Conservation (phyloP, 2,113 vertebrate species). For the Melanostigma gelatinosum region DNA sequence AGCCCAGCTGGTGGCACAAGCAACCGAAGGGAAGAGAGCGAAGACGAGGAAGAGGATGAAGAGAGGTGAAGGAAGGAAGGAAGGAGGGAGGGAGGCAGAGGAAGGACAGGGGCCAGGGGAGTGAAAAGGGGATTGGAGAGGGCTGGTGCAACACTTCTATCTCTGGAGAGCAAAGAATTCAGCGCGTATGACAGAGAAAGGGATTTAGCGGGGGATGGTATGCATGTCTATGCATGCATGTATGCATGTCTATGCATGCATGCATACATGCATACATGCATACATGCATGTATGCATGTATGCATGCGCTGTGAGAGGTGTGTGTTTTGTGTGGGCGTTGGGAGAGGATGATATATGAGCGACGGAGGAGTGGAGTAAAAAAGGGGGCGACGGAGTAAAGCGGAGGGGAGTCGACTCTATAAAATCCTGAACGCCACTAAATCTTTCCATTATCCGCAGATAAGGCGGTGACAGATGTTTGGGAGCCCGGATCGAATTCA, state of each 20-base stretch:
- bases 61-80: background rate
- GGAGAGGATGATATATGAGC: constrained; percentile 37
- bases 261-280: no score
- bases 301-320: constrained; percentile 1
- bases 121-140: background rate
- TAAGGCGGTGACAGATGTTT: constrained; percentile 69
- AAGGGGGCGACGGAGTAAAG: constrained; percentile 22
- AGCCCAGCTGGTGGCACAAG: constrained; percentile 62
- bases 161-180: constrained; percentile 37
- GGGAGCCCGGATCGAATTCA: constrained; percentile 52
- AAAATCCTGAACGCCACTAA: constrained; percentile 60
- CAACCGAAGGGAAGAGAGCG: constrained; percentile 38
- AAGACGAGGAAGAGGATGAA: constrained; percentile 42
- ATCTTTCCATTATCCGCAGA: constrained; percentile 69
- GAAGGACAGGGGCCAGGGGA: constrained; percentile 30
- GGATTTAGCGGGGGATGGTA: constrained; percentile 37
- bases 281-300: constrained; percentile 22
- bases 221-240: constrained; percentile 35
- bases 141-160: constrained; percentile 2
- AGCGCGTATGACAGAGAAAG: constrained; percentile 11
- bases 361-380: constrained; percentile 35
- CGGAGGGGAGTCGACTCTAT: constrained; percentile 41
- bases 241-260: constrained; percentile 3
- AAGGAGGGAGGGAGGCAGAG: constrained; percentile 5
- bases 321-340: constrained; percentile 52